Conservation (phyloP, 2,888 invertebrate species). For the Hydropsyche betteni region DNA sequence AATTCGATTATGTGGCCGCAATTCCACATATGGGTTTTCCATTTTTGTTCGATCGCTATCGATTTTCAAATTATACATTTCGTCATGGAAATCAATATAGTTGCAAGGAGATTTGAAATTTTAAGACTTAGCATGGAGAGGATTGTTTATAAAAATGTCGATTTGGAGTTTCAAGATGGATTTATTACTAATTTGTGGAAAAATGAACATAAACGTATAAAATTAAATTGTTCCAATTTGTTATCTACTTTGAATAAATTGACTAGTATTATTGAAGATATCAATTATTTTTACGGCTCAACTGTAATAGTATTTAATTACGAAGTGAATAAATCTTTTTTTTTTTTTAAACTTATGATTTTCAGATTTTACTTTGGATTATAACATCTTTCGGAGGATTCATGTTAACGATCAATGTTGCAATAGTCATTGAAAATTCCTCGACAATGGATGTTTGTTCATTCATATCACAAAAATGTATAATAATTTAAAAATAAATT, state of each 20-base stretch:
- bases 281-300: neutral
- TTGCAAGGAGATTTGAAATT: conserved; percentile 1
- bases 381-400: neutral
- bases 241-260: neutral
- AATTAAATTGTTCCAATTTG: neutral
- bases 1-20: neutral
- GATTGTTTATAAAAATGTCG: neutral
- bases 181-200: neutral
- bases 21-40: neutral
- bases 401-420: neutral
- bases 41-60: neutral
- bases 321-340: neutral
- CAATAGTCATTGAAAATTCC: neutral
- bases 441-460: neutral
- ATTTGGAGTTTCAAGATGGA: neutral
- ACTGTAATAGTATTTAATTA: neutral
- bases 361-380: neutral
- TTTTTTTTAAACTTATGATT: neutral
- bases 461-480: no score
- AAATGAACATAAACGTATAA: neutral
- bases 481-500: no score
- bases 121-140: neutral
- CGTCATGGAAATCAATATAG: neutral
- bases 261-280: neutral
- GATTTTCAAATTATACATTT: conserved; percentile 11